phyloP scores from a whole-genome alignment of 2,888 invertebrate genomes.

The Cetonia aurata region DNA sequence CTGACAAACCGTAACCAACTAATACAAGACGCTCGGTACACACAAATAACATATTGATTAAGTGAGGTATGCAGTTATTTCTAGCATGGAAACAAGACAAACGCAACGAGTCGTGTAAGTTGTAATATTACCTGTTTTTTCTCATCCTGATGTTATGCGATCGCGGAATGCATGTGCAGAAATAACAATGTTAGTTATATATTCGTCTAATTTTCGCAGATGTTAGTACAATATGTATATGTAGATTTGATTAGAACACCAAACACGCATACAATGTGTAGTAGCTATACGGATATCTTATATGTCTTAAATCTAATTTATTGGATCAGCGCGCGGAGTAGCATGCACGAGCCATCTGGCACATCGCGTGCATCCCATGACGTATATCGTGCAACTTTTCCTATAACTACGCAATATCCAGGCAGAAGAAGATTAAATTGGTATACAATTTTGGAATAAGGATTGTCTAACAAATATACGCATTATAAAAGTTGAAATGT shows the following conservation, averaged over 20 bases:
- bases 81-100: conserved; percentile 2
- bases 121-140: conserved; percentile 33
- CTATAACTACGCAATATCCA: too few relatives aligned
- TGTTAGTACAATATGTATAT: too few relatives aligned
- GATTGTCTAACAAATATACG: too few relatives aligned
- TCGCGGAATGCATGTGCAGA: conserved; percentile 27
- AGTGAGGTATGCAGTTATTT: conserved; percentile 14
- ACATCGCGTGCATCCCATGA: too few relatives aligned
- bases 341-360: too few relatives aligned
- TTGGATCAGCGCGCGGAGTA: too few relatives aligned
- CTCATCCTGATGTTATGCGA: conserved; percentile 19
- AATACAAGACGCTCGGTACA: neutral
- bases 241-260: too few relatives aligned
- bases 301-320: too few relatives aligned
- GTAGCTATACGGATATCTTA: neutral
- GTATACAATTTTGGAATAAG: too few relatives aligned
- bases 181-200: conserved; percentile 27
- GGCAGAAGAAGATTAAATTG: too few relatives aligned
- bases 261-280: neutral
- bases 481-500: too few relatives aligned
- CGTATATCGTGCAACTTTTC: too few relatives aligned
- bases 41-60: conserved; percentile 6
- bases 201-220: neutral
- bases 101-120: neutral
- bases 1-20: neutral